A percentile compares a stretch with the other conserved stretches of the same genome.
Evolutionary conservation across 2,888 invertebrate species (phyloP).

Genomic region (Blomia tropicalis): DNA sequence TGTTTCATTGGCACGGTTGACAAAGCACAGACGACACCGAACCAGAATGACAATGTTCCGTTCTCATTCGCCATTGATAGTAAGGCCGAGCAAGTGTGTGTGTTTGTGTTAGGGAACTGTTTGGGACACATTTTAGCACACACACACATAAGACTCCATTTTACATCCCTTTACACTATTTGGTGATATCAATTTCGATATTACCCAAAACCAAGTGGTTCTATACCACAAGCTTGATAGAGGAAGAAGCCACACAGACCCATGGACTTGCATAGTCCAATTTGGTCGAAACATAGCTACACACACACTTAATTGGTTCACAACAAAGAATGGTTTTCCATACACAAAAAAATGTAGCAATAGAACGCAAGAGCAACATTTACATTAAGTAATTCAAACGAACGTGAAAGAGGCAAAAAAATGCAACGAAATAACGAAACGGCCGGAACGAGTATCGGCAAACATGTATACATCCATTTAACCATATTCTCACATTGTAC

Average conservation of each 20-base stretch:
- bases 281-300: too few relatives aligned
- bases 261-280: too few relatives aligned
- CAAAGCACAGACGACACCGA: background rate
- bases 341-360: too few relatives aligned
- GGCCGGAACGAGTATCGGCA: too few relatives aligned
- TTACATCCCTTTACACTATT: background rate
- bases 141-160: too few relatives aligned
- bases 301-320: too few relatives aligned
- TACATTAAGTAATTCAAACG: background rate
- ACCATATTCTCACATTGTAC: too few relatives aligned
- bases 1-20: conserved; percentile 4
- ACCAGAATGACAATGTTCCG: background rate
- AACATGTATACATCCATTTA: too few relatives aligned
- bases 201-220: background rate
- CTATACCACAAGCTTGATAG: too few relatives aligned
- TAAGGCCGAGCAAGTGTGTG: background rate
- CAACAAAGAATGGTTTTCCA: too few relatives aligned
- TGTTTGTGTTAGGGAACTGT: background rate
- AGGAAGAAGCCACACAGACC: too few relatives aligned
- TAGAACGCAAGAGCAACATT: background rate
- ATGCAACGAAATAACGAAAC: too few relatives aligned
- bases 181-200: conserved; percentile 4
- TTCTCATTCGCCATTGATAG: background rate
- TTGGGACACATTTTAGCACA: background rate
- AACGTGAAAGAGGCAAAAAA: background rate